A percentile compares a stretch with the other conserved stretches of the same genome.
phyloP scores from a whole-genome alignment of 2,888 invertebrate genomes.

The Netelia virgata region DNA sequence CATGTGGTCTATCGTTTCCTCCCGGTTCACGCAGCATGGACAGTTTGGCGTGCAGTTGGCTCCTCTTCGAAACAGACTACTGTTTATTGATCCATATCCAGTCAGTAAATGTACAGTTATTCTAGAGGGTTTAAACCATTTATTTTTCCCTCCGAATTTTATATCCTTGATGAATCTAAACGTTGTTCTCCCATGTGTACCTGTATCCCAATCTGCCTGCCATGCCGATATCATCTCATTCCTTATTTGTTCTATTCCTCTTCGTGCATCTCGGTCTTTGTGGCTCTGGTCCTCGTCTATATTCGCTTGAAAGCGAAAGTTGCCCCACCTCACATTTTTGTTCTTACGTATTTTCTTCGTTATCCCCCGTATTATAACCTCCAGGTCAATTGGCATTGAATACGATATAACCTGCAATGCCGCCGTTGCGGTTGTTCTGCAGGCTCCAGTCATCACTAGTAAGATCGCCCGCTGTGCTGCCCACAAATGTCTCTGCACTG shows the following conservation, averaged over 20 bases:
- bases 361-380: background rate
- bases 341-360: background rate
- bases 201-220: background rate
- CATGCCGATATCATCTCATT: background rate
- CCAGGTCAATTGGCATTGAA: slow-evolving; percentile 27
- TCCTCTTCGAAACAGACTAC: background rate
- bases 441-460: background rate
- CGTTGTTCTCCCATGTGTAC: background rate
- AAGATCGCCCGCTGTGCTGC: slow-evolving; percentile 8
- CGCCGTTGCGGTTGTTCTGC: slow-evolving; percentile 3
- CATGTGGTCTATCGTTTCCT: slow-evolving; percentile 18
- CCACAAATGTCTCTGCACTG: background rate
- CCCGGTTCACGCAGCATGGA: background rate
- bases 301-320: background rate
- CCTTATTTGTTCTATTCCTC: background rate
- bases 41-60: background rate
- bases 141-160: background rate
- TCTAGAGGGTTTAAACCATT: slow-evolving; percentile 40
- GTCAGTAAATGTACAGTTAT: slow-evolving; percentile 17
- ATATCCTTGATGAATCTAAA: background rate
- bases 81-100: slow-evolving; percentile 7
- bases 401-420: slow-evolving; percentile 15
- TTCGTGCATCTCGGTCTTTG: background rate
- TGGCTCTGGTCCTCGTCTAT: background rate
- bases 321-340: background rate